Conservation (phyloP, 1,140 invertebrate genomes). For the Scaptomyza pallida region DNA sequence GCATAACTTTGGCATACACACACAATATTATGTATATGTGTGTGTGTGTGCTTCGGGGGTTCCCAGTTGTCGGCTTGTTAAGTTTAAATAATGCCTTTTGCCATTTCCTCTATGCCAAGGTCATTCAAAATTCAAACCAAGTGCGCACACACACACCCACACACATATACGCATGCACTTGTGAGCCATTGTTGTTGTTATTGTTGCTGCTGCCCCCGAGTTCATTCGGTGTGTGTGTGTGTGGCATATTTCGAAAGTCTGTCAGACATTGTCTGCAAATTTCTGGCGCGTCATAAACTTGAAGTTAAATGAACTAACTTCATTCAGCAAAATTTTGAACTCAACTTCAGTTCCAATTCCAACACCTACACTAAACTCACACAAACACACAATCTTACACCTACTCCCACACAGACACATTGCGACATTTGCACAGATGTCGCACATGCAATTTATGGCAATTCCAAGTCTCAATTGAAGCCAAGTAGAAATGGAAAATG, state of each 20-base stretch:
- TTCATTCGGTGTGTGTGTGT: constrained; percentile 36
- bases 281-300: constrained; percentile 75
- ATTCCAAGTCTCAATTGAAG: constrained; percentile 78
- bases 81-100: constrained; percentile 80
- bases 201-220: constrained; percentile 47
- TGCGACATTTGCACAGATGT: constrained; percentile 62
- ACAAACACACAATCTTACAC: constrained; percentile 10
- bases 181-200: constrained; percentile 11
- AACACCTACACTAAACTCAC: constrained; percentile 29
- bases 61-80: constrained; percentile 78
- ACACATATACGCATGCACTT: constrained; percentile 19
- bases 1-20: constrained; percentile 20
- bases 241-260: constrained; percentile 57
- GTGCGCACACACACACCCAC: constrained; percentile 47
- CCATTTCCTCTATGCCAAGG: constrained; percentile 81
- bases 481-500: constrained; percentile 67
- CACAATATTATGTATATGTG: background rate
- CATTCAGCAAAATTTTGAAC: constrained; percentile 61
- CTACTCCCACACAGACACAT: constrained; percentile 18
- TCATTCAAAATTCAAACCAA: constrained; percentile 83
- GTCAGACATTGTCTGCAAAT: constrained; percentile 75
- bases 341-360: constrained; percentile 23
- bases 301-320: constrained; percentile 80
- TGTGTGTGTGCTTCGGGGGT: constrained; percentile 17
- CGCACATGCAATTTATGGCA: constrained; percentile 80